Conservation (phyloP, 2,113 vertebrate species). For the Manacus vitellinus region DNA sequence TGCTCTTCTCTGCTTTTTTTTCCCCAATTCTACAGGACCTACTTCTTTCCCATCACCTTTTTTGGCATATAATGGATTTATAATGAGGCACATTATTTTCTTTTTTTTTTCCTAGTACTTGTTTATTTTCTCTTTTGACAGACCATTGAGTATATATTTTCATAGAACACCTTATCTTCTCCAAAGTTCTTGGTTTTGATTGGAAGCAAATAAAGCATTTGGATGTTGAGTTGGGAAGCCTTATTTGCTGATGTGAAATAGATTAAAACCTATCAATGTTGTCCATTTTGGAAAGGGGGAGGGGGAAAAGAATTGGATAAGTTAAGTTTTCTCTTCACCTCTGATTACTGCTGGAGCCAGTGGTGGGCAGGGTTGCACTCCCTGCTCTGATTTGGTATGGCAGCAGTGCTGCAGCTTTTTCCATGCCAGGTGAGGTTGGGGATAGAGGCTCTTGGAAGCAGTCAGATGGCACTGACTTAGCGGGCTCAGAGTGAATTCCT, state of each 20-base stretch:
- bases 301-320: neutral
- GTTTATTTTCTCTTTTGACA: neutral
- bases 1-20: neutral
- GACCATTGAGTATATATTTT: neutral
- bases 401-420: neutral
- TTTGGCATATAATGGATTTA: neutral
- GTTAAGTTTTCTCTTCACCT: neutral
- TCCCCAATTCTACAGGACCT: fast-evolving
- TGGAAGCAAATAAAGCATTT: neutral
- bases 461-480: neutral
- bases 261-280: neutral
- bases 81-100: neutral
- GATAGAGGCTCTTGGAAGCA: neutral
- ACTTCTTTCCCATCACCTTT: neutral
- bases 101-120: neutral
- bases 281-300: neutral
- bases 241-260: neutral
- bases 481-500: neutral
- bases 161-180: neutral
- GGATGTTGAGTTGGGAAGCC: neutral
- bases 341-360: neutral
- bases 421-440: neutral
- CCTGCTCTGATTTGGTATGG: fast-evolving
- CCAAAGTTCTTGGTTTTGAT: neutral
- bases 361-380: neutral